These are phyloP conservation scores for Lophura nycthemera DNA, from an alignment of 2,113 vertebrate species.

Conservation along the genomic window DNA sequence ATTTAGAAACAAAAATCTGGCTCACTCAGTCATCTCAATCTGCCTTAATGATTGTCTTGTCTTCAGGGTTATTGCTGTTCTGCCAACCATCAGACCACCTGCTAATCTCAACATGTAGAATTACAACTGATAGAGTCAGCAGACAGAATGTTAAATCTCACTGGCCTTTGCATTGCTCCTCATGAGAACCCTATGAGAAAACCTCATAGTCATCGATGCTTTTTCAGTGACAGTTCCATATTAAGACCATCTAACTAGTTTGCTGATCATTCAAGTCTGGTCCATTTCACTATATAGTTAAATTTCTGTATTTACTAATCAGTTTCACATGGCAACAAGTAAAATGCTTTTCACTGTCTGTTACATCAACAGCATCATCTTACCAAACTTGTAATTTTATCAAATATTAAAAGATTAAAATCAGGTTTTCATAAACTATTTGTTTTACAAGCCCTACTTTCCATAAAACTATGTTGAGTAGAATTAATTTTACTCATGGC, in stretches of 20 bases:
- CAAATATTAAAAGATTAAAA: conserved; percentile 26
- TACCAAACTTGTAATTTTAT: not conserved
- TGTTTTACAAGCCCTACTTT: conserved; percentile 34
- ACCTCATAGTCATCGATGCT: not conserved
- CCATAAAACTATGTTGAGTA: conserved; percentile 4
- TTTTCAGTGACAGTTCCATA: not conserved
- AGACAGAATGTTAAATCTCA: not conserved
- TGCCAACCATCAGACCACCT: not conserved
- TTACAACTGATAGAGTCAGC: not conserved
- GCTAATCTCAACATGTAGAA: not conserved
- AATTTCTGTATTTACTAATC: not conserved
- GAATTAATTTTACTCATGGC: conserved; percentile 40
- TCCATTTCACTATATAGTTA: not conserved
- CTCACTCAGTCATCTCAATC: not conserved
- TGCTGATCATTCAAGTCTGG: not conserved
- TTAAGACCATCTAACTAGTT: not conserved
- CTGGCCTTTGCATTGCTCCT: not conserved
- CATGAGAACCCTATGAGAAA: not conserved
- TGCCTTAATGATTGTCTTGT: not conserved
- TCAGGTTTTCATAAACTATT: not conserved
- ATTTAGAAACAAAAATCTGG: not conserved
- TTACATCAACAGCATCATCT: not conserved
- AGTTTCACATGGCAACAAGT: fast-evolving
- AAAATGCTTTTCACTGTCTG: not conserved
- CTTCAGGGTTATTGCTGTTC: not conserved